Percentiles rank a stretch among this genome's conserved stretches.
phyloP scores from a whole-genome alignment of 2,797 vertebrate genomes.

The Potorous gilbertii region DNA sequence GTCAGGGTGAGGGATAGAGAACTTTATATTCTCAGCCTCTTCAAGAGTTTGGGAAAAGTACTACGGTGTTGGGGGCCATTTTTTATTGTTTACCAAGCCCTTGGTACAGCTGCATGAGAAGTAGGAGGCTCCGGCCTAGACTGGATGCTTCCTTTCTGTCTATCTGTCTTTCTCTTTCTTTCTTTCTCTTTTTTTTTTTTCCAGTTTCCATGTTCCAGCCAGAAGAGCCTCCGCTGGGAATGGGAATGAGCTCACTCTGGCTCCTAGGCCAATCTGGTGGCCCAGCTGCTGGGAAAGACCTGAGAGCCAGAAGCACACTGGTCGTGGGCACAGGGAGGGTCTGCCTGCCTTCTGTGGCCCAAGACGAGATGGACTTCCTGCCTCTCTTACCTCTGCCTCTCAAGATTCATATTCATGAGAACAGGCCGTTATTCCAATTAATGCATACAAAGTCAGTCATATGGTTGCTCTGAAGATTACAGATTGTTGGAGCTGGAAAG shows the following conservation, averaged over 20 bases:
- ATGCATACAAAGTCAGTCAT: not conserved
- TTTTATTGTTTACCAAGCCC: not conserved
- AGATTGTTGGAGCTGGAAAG: not conserved
- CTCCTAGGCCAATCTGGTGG: not conserved
- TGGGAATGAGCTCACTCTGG: not conserved
- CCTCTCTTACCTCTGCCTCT: not conserved
- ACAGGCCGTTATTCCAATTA: not conserved
- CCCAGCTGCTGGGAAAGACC: not conserved
- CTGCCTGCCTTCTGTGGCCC: not conserved
- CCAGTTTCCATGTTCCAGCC: not conserved
- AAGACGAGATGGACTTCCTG: not conserved
- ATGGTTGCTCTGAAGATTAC: not conserved
- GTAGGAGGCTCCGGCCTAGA: not conserved
- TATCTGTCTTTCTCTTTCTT: not conserved
- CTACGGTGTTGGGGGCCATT: not conserved
- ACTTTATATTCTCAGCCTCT: not conserved
- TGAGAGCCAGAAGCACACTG: not conserved
- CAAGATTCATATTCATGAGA: not conserved
- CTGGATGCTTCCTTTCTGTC: not conserved
- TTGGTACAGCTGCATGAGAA: not conserved
- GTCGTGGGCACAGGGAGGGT: not conserved
- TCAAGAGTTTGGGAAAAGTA: not conserved
- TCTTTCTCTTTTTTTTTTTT: no score
- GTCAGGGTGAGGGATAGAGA: not conserved
- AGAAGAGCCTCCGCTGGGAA: not conserved